Evolutionary conservation across 37 sponge, comb jelly and placozoan species (phyloP), one percentile per base, ranked within the genome.

Genomic region (Geodia barretti): DNA sequence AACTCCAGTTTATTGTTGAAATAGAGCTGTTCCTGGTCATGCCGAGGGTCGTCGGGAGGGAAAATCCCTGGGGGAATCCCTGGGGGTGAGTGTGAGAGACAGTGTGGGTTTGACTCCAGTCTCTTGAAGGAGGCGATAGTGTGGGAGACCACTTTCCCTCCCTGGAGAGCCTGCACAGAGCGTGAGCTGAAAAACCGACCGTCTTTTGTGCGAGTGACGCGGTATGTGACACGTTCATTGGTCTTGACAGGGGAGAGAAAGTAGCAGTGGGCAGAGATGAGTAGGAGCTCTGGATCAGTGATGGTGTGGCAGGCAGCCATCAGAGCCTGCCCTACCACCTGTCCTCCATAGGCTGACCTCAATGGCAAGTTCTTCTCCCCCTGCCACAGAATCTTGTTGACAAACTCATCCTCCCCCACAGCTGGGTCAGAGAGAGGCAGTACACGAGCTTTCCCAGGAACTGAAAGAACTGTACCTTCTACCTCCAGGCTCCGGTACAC

Each of bases 211-310:
- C 28, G 29, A 31, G 32, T 60, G 14, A 75, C 76, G 32, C 42
- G 32, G 34, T 75, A 75, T 20, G 33, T 60, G 20, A 59, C 61
- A 35, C 28, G 41, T 14, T 25, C 2, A 11, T 32, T 24, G 28
- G 26, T 24, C 28, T 78, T 64, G 29, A 64, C 65, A 2, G 66
- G 66, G 33, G 33, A 60, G 39, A 78, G n/a, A 36, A 78, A 78
- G 30, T 78, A 78, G 78, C 78, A 78, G 41, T 78, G 78, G 2
- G 40, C 36, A 25, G 78, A 78, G 40, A 33, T 64, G 40, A 78
- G 1, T 25, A 78, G 43, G 23, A 78, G 39, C 29, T 64, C 29
- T 36, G 25, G 42, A 64, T 78, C 66, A 19, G 60, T n/a, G 39
- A 78, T 21, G 24, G 78, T 64, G 23, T 65, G 60, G 19, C 28